Evolutionary conservation across 2,797 vertebrate genomes (phyloP).

Genomic region (Sebastes diaconus): DNA sequence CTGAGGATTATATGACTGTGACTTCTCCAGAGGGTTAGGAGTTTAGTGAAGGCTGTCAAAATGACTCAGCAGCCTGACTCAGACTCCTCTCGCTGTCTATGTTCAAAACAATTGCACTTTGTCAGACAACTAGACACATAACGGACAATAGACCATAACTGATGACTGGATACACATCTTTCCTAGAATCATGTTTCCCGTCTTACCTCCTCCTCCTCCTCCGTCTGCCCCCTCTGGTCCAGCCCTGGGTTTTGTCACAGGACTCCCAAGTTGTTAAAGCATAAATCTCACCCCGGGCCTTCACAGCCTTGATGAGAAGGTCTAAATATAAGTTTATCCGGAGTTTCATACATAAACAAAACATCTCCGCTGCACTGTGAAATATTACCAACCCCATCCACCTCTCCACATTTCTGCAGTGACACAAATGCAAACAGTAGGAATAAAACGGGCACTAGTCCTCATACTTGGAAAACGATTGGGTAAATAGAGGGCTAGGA

Average conservation of each 20-base stretch:
- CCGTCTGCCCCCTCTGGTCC: neutral
- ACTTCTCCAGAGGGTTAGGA: neutral
- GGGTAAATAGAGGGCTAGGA: neutral
- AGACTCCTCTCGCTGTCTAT: neutral
- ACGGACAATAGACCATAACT: neutral
- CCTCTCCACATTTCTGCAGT: neutral
- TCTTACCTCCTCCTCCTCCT: neutral
- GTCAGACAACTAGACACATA: neutral
- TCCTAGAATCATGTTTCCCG: neutral
- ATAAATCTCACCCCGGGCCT: neutral
- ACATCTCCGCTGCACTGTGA: neutral
- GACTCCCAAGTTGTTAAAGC: neutral
- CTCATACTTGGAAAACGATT: neutral
- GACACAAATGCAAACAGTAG: neutral
- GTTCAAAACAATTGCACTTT: neutral
- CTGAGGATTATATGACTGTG: neutral
- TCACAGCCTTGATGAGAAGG: neutral
- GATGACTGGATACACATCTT: neutral
- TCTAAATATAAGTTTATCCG: slow-evolving; percentile 28
- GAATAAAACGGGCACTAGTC: neutral
- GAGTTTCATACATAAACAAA: slow-evolving; percentile 8
- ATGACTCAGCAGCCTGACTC: slow-evolving; percentile 5
- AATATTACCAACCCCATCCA: neutral
- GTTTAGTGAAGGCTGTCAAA: neutral
- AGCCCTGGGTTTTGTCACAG: neutral